These are phyloP conservation scores for Dasysyrphus albostriatus DNA, from an alignment of 2,888 invertebrate genomes.

Conservation along the genomic window DNA sequence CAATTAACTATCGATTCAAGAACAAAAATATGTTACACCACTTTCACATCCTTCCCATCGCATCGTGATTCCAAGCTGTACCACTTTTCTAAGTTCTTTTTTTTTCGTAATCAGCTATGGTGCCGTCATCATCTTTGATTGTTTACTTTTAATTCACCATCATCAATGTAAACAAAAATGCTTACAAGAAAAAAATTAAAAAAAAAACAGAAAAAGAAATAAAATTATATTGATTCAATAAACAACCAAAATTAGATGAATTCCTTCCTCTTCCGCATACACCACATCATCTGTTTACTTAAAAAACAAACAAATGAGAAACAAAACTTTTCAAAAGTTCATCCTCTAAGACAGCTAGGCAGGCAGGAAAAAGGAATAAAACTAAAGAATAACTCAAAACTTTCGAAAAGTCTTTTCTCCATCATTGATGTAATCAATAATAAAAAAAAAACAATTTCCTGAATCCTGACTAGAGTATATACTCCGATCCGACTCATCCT, in stretches of 20 bases:
- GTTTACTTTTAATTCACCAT: conserved; percentile 45
- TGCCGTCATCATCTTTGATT: conserved; percentile 1
- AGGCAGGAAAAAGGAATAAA: neutral
- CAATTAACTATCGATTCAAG: too few relatives aligned
- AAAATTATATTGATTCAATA: conserved; percentile 52
- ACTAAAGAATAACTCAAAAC: conserved; percentile 9
- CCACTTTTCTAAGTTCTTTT: neutral
- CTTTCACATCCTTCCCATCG: too few relatives aligned
- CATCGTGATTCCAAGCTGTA: neutral
- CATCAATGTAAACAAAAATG: conserved; percentile 14
- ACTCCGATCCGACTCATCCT: neutral
- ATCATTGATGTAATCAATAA: conserved; percentile 20
- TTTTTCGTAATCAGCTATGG: neutral
- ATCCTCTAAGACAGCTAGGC: neutral
- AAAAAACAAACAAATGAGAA: neutral
- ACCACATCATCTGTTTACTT: conserved; percentile 28
- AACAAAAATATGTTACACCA: too few relatives aligned
- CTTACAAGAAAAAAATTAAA: neutral
- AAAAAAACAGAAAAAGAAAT: neutral
- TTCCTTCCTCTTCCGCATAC: conserved; percentile 10
- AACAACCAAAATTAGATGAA: conserved; percentile 45
- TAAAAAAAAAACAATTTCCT: conserved; percentile 13
- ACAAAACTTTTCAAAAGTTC: neutral
- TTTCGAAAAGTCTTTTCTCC: conserved; percentile 9
- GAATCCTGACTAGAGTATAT: neutral